Percentiles rank a stretch among this genome's conserved stretches.
These are phyloP conservation scores for Hypomecis atomaria DNA, from an alignment of 2,888 invertebrate genomes.

Conservation along the genomic window DNA sequence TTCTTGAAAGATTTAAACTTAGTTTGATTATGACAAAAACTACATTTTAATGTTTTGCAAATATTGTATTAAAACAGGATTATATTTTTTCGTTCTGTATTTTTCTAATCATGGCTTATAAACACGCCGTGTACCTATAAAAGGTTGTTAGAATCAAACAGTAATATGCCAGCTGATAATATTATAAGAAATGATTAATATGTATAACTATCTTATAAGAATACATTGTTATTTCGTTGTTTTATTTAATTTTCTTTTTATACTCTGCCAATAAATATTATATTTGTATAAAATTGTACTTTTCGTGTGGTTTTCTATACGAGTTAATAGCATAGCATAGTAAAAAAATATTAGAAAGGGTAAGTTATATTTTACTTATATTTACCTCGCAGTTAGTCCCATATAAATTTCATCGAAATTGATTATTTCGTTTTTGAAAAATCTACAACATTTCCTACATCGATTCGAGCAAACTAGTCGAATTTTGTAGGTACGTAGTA, in stretches of 20 bases:
- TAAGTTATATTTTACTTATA: no score
- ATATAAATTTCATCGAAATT: no score
- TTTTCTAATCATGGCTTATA: neutral
- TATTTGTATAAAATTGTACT: neutral
- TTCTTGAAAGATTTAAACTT: neutral
- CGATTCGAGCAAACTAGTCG: no score
- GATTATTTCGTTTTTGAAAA: no score
- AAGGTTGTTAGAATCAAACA: neutral
- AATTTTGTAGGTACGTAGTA: no score
- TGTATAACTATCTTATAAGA: constrained; percentile 4
- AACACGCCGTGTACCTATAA: constrained; percentile 3
- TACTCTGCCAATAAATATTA: constrained; percentile 32
- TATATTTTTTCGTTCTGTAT: neutral
- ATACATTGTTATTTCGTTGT: constrained; percentile 15
- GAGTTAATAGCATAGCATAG: no score
- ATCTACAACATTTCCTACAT: no score
- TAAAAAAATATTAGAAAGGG: no score
- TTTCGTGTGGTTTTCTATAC: no score
- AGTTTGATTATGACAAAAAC: no score
- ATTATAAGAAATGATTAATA: constrained; percentile 14
- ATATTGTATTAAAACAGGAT: neutral
- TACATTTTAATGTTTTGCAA: neutral
- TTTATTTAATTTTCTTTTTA: constrained; percentile 27
- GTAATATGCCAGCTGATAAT: constrained; percentile 2
- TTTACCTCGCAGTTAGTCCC: no score